Percentiles rank a stretch among this genome's conserved stretches.
These are phyloP conservation scores for Phenganax stokvisi DNA, from an alignment of 92 coral and sea anemone genomes.

Conservation along the genomic window DNA sequence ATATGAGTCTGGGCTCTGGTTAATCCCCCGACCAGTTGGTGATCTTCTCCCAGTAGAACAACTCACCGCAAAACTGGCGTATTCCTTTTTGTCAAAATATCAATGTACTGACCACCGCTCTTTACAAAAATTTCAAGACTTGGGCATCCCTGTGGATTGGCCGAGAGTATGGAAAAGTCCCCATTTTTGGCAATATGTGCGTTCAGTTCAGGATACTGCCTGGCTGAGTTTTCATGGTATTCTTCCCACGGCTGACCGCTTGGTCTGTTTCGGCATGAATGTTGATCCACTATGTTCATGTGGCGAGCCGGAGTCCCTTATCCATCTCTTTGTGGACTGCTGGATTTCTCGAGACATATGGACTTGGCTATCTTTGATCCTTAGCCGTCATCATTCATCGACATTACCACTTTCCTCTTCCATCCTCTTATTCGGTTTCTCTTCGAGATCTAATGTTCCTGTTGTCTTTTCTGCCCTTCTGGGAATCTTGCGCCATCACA, in stretches of 20 bases:
- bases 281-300: slow-evolving; percentile 12
- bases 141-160: neutral
- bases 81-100: neutral
- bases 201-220: neutral
- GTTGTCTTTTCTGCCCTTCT: neutral
- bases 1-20: neutral
- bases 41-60: neutral
- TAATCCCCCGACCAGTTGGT: neutral
- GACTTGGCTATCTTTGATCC: neutral
- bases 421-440: neutral
- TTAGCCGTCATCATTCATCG: no score
- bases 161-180: neutral
- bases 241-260: slow-evolving; percentile 11
- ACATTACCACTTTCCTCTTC: no score
- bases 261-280: neutral
- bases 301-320: neutral
- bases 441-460: neutral
- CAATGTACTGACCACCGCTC: neutral
- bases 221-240: slow-evolving; percentile 2
- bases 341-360: neutral
- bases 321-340: neutral
- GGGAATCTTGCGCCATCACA: slow-evolving; percentile 5
- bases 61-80: neutral
- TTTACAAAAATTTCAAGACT: neutral
- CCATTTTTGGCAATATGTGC: neutral